Conservation (phyloP, 2,113 vertebrate genomes). For the Archocentrus centrarchus region DNA sequence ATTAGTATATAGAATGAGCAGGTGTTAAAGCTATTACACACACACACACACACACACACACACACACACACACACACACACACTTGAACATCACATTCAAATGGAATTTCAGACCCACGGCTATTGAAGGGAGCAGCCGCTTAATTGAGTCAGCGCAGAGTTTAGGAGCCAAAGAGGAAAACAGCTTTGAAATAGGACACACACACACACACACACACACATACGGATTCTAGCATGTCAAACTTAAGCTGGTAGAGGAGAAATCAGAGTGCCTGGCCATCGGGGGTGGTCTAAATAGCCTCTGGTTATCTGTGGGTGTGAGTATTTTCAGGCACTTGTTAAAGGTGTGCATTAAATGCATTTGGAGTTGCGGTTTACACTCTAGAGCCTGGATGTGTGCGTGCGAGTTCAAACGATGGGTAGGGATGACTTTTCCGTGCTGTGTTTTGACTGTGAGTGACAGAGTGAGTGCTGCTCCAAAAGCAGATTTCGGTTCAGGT, state of each 20-base stretch:
- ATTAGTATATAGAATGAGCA: slow-evolving; percentile 49
- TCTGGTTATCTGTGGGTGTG: slow-evolving; percentile 34
- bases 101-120: slow-evolving; percentile 74
- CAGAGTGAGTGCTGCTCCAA: slow-evolving; percentile 22
- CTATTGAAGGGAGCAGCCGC: slow-evolving; percentile 62
- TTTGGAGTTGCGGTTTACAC: slow-evolving; percentile 44
- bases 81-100: slow-evolving; percentile 52
- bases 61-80: slow-evolving; percentile 1
- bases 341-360: slow-evolving; percentile 22
- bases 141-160: slow-evolving; percentile 71
- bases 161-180: slow-evolving; percentile 64
- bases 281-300: slow-evolving; percentile 69
- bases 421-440: slow-evolving; percentile 50
- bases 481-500: slow-evolving; percentile 55
- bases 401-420: slow-evolving; percentile 10
- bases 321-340: slow-evolving; percentile 39
- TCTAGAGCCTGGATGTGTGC: slow-evolving; percentile 10
- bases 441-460: slow-evolving; percentile 61
- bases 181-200: slow-evolving; percentile 45
- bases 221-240: slow-evolving; percentile 13
- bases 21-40: slow-evolving; percentile 63
- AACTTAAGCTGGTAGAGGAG: slow-evolving; percentile 23
- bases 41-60: not conserved
- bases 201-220: slow-evolving; percentile 7
- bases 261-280: slow-evolving; percentile 13